Base-by-base conservation (phyloP, 2,797 vertebrate genomes). In the Squalus acanthias region DNA sequence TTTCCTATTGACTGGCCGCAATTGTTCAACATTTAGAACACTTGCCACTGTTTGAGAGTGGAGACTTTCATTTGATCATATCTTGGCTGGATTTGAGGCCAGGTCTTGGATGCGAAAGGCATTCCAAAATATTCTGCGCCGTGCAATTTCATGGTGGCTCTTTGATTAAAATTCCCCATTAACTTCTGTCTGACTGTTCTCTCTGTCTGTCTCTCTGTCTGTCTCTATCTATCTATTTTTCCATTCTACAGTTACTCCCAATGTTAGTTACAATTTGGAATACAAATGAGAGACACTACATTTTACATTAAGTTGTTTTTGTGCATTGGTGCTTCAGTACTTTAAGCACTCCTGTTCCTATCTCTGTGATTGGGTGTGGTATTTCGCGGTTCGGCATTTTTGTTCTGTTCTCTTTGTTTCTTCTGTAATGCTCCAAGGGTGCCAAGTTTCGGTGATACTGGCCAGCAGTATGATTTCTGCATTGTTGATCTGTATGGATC, bases 381-480 rank as follows among this genome's bases (percentile, higher is more conserved):
- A 46, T 24, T 93, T 93, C 17, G 13, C 29, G 7, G 63, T 20
- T 26, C 0, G 13, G 20, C 39, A 3, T 29, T 92, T 63, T n/a
- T 65, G 57, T 60, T 92, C 53, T 60, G 60, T 63, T 65, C 33
- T 63, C 33, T 39, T 93, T 93, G 63, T 92, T 67, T 20, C 50
- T 65, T 93, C 63, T 69, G 91, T 46, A 24, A 69, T 69, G 91
- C 63, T 93, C 2, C 20, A n/a, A n/a, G 60, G 3, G 13, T 65
- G 91, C 91, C 63, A 93, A 69, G 91, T 93, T 93, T 93, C 63
- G 63, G 91, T 93, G 91, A 93, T 93, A 93, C 91, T 93, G 91
- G 65, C 91, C 17, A 46, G 91, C 39, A 22, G 63, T 67, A 24
- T 93, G 39, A 67, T 93, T 67, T 65, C 46, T 93, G 63, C 91